Percentiles rank a stretch among this genome's conserved stretches.
These are phyloP conservation scores for Ciconia stormi DNA, from an alignment of 2,113 vertebrate species.

Conservation along the genomic window DNA sequence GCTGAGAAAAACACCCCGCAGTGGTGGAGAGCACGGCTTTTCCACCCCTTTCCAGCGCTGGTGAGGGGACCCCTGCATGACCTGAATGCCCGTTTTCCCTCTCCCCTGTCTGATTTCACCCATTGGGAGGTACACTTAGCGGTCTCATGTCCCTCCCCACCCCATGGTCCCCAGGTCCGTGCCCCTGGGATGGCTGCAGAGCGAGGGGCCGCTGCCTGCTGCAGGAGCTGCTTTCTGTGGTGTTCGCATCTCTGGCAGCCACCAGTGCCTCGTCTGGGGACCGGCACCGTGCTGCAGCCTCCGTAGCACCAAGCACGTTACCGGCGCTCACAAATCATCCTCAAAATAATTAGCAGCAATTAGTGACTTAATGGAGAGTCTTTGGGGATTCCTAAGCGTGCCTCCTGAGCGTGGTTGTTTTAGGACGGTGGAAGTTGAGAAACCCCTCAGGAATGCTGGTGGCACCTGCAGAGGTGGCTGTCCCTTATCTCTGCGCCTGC, in stretches of 20 bases:
- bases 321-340: not conserved
- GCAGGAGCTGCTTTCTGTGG: not conserved
- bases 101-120: not conserved
- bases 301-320: not conserved
- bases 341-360: conserved; percentile 41
- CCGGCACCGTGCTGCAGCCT: not conserved
- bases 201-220: accelerated
- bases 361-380: conserved; percentile 48
- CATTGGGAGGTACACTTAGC: accelerated
- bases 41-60: accelerated
- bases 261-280: not conserved
- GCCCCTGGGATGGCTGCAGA: not conserved
- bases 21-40: not conserved
- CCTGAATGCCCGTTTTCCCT: not conserved
- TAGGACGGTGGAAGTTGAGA: conserved; percentile 45
- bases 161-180: accelerated
- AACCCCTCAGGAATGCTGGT: conserved; percentile 28
- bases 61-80: not conserved
- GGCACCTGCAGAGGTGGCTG: not conserved
- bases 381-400: conserved; percentile 5
- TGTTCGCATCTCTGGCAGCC: not conserved
- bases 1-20: not conserved
- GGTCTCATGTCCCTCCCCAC: accelerated
- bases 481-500: not conserved
- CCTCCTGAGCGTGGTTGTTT: not conserved